phyloP scores from a whole-genome alignment of 2,888 invertebrate species.

The Punctoribates punctum region DNA sequence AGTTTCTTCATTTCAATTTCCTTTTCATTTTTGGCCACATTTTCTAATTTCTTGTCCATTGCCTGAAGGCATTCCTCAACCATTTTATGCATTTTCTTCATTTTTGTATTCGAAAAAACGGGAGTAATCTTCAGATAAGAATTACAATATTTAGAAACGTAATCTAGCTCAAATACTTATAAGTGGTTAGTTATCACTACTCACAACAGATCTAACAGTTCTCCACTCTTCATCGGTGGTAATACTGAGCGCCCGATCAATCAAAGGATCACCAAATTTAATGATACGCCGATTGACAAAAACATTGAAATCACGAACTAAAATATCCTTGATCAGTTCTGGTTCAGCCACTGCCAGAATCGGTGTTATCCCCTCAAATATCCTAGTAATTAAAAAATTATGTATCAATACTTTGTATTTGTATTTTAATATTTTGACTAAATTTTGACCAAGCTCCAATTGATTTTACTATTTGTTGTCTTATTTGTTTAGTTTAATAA shows the following conservation, averaged over 20 bases:
- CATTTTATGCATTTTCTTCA: background rate
- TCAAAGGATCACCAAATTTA: background rate
- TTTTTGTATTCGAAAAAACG: background rate
- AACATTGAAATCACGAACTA: constrained; percentile 45
- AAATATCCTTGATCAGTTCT: constrained; percentile 43
- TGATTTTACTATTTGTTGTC: too few relatives aligned
- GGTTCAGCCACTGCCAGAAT: constrained; percentile 36
- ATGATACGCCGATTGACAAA: constrained; percentile 31
- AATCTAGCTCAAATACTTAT: too few relatives aligned
- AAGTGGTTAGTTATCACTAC: too few relatives aligned
- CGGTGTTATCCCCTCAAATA: background rate
- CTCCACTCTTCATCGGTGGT: too few relatives aligned
- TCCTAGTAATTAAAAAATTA: background rate
- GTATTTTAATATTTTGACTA: too few relatives aligned
- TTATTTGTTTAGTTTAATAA: too few relatives aligned
- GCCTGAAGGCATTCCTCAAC: background rate
- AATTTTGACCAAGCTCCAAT: too few relatives aligned
- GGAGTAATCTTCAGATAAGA: too few relatives aligned
- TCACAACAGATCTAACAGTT: too few relatives aligned
- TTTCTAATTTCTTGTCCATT: background rate
- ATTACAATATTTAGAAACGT: too few relatives aligned
- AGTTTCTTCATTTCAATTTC: constrained; percentile 1
- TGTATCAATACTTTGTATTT: too few relatives aligned
- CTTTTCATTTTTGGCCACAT: background rate
- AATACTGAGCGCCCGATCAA: too few relatives aligned